Conservation (phyloP, 2,888 invertebrate species). For the Teleiodes luculella region DNA sequence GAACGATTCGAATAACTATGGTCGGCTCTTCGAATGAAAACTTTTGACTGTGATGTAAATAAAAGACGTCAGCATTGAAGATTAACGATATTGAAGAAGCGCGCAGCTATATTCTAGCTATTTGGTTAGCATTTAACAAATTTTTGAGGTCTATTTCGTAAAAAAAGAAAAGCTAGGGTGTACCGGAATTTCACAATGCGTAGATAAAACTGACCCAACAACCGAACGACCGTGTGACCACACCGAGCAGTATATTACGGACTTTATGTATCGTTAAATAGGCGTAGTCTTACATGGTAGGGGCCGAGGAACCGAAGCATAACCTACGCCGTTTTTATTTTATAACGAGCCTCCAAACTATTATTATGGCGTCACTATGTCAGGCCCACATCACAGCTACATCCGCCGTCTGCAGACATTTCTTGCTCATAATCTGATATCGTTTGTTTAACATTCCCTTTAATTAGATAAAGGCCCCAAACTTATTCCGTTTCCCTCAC, state of each 20-base stretch:
- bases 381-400: conserved; percentile 69
- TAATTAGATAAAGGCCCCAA: conserved; percentile 47
- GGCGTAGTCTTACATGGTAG: conserved; percentile 52
- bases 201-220: conserved; percentile 25
- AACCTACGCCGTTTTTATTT: conserved; percentile 69
- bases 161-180: neutral
- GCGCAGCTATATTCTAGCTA: no score
- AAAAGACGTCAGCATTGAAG: no score
- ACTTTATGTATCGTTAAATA: conserved; percentile 46
- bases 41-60: no score
- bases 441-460: conserved; percentile 44
- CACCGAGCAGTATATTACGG: conserved; percentile 34
- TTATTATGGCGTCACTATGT: conserved; percentile 73
- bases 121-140: no score
- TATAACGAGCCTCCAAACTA: conserved; percentile 68
- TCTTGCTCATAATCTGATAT: conserved; percentile 57
- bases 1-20: no score
- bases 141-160: neutral
- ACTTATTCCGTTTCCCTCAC: conserved; percentile 7
- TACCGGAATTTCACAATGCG: neutral
- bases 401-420: conserved; percentile 67
- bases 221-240: conserved; percentile 36
- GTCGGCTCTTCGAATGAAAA: no score
- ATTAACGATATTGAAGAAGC: no score
- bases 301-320: conserved; percentile 62